A percentile compares a stretch with the other conserved stretches of the same genome.
Conservation (phyloP, 2,797 vertebrate species). For the Odontamblyopus lacepedii region DNA sequence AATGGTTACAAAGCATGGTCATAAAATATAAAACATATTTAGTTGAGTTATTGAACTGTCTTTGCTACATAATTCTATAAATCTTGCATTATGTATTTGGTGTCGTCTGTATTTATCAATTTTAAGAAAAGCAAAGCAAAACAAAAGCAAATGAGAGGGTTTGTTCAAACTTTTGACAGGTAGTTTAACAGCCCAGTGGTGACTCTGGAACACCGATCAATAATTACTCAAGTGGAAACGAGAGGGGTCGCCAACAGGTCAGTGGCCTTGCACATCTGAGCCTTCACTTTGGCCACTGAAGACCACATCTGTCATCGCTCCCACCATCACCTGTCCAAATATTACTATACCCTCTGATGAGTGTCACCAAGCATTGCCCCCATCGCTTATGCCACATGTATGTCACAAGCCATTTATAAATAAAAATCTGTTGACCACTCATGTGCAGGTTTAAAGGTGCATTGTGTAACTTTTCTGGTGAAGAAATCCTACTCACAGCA, state of each 20-base stretch:
- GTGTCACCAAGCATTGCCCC: neutral
- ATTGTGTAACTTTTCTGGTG: no score
- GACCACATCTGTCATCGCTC: slow-evolving; percentile 20
- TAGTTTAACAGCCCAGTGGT: slow-evolving; percentile 26
- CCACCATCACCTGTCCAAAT: slow-evolving; percentile 21
- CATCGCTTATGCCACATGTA: neutral
- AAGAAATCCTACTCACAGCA: no score
- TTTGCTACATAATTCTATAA: no score
- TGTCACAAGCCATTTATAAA: neutral
- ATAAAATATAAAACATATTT: no score
- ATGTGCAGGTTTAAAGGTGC: neutral
- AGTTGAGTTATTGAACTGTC: no score
- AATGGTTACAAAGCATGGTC: no score
- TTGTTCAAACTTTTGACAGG: neutral
- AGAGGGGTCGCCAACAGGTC: slow-evolving; percentile 45
- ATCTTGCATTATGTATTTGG: no score
- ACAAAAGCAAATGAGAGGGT: no score
- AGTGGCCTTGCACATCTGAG: slow-evolving; percentile 26
- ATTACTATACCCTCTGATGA: neutral
- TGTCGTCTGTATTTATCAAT: no score
- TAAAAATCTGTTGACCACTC: neutral
- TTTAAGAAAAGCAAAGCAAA: no score
- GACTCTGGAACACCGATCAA: slow-evolving; percentile 37
- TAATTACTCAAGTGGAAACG: slow-evolving; percentile 15
- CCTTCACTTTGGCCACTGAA: slow-evolving; percentile 26